Evolutionary conservation across 2,113 vertebrate genomes (phyloP).

Genomic region (Actenoides lindsayi): DNA sequence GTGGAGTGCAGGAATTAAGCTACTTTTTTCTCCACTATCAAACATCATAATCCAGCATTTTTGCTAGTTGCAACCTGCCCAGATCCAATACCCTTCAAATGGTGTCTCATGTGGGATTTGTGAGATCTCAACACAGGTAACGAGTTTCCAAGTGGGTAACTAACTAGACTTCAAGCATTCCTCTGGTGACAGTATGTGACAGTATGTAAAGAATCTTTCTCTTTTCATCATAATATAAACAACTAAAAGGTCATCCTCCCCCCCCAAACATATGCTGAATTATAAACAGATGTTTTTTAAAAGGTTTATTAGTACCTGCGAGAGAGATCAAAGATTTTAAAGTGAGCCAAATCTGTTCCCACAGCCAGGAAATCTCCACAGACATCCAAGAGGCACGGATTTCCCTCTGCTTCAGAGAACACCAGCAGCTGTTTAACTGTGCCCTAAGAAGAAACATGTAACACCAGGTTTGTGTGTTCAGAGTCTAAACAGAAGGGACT

Average conservation of each 20-base stretch:
- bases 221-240: background rate
- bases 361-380: slow-evolving; percentile 90
- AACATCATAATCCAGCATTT: background rate
- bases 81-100: background rate
- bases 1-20: background rate
- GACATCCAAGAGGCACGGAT: slow-evolving; percentile 84
- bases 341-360: slow-evolving; percentile 88
- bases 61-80: background rate
- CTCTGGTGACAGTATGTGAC: background rate
- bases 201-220: background rate
- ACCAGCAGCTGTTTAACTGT: slow-evolving; percentile 93
- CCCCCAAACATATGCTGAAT: background rate
- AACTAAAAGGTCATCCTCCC: background rate
- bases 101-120: background rate
- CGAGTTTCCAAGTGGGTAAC: background rate
- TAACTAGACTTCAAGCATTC: background rate
- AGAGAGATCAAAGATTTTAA: slow-evolving; percentile 93
- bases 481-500: background rate
- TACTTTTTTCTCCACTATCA: background rate
- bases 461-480: background rate
- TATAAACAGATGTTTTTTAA: background rate
- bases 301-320: slow-evolving; percentile 81
- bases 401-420: slow-evolving; percentile 91
- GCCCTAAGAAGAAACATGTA: slow-evolving; percentile 76
- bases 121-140: background rate